These are phyloP conservation scores for Dioctria linearis DNA, from an alignment of 2,888 invertebrate genomes.

Conservation along the genomic window DNA sequence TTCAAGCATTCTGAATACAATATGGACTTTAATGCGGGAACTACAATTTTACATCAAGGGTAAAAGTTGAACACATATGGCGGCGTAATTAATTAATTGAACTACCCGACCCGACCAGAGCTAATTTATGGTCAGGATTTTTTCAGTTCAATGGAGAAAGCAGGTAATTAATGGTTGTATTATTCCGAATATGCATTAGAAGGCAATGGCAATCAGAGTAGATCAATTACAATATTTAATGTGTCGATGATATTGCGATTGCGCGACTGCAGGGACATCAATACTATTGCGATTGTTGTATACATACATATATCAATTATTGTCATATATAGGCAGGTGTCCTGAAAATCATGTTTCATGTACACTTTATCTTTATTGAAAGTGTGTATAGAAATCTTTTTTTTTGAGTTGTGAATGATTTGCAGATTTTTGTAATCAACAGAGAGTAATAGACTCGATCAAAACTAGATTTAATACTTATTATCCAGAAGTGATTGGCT, in stretches of 20 bases:
- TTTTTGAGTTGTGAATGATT: slow-evolving; percentile 25
- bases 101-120: slow-evolving; percentile 44
- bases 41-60: slow-evolving; percentile 13
- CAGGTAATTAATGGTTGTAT: slow-evolving; percentile 40
- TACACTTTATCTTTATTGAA: neutral
- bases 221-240: slow-evolving; percentile 9
- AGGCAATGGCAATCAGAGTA: neutral
- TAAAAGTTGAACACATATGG: slow-evolving; percentile 48
- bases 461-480: neutral
- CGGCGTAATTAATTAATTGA: slow-evolving; percentile 50
- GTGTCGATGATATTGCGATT: neutral
- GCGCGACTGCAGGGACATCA: neutral
- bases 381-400: neutral
- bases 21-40: slow-evolving; percentile 30
- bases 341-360: neutral
- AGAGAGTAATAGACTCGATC: neutral
- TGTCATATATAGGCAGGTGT: neutral
- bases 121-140: slow-evolving; percentile 49
- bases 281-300: neutral
- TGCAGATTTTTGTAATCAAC: slow-evolving; percentile 21
- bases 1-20: neutral
- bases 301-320: neutral
- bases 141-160: slow-evolving; percentile 44
- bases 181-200: slow-evolving; percentile 35
- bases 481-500: slow-evolving; percentile 22